Percentiles rank a stretch among this genome's conserved stretches.
Conservation (phyloP, 2,797 vertebrate species). For the Todus mexicanus region DNA sequence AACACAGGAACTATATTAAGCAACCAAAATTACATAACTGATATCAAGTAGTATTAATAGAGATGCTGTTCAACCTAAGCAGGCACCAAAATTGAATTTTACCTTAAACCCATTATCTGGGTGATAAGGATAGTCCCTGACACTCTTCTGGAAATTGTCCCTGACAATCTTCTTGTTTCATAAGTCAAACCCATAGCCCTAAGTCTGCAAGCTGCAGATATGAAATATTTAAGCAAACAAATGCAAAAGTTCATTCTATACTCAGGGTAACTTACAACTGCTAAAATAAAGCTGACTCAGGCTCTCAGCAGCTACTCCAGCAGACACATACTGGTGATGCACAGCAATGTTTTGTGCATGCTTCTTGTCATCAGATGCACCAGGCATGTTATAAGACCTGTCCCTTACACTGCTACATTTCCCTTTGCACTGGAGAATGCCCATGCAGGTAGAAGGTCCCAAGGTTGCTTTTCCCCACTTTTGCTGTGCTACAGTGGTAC, state of each 20-base stretch:
- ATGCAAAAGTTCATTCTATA: background rate
- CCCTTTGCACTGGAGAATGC: background rate
- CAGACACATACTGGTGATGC: background rate
- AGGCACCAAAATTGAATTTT: background rate
- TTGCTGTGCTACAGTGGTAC: background rate
- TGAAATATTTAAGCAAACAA: background rate
- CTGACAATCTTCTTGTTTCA: background rate
- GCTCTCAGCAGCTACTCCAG: background rate
- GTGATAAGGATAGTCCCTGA: background rate
- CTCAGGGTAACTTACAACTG: background rate
- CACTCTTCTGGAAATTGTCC: background rate
- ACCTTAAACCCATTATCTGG: background rate
- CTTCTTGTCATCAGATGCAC: background rate
- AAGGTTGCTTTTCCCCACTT: rapidly evolving
- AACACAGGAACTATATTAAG: background rate
- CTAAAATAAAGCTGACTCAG: background rate
- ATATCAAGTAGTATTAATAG: background rate
- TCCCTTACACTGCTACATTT: background rate
- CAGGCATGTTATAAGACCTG: background rate
- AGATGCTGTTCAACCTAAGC: background rate
- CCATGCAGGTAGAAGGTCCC: background rate
- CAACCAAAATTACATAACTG: background rate
- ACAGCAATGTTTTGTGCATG: background rate
- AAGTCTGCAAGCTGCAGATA: background rate
- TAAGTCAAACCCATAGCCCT: background rate